Base-by-base conservation (phyloP, 2,797 vertebrate genomes). In the Discoglossus pictus region DNA sequence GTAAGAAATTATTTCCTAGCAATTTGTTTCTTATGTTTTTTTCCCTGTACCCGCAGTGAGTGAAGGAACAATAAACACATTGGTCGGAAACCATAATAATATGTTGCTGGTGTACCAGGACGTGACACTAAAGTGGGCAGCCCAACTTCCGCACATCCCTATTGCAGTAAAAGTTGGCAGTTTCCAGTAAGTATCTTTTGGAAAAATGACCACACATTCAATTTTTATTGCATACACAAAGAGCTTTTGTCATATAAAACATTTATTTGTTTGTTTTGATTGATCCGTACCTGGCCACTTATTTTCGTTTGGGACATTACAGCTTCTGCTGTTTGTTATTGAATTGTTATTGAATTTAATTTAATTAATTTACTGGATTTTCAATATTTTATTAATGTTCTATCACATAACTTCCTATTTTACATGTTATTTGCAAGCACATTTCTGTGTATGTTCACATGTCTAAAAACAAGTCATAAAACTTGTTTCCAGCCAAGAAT, bases 91-190 rank as follows among this genome's bases (percentile, higher is more conserved):
- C 87, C 94, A 98, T 71, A 93, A 82, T 78, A 92, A 85, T 77
- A 92, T 93, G 88, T 79, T 99, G 79, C 90, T 94, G 75, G 78
- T 99, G 69, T 99, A 96, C 86, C 93, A 97, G 83, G 94, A 97
- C 21, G 86, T 93, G 74, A 93, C 91, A 1, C 82, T 98, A 76
- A 96, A 93, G 81, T 99, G 96, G 97, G 94, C 92, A 2, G 78
- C 95, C 52, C 94, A 96, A 74, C 93, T 99, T 47, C 75, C 93
- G 35, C 90, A 89, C 1, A 62, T 91, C 71, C 94, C 97, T 13
- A 89, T 98, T 7, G 85, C 92, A 23, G 76, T 94, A 8, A 89
- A 88, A 68, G 81, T 98, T 42, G 93, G 89, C 1, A 94, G 85
- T 83, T 90, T 98, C 77, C 87, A 83, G 97, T 98, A 89, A 94